Evolutionary conservation across 1,140 invertebrate genomes (phyloP).

Genomic region (Harpegnathos saltator): DNA sequence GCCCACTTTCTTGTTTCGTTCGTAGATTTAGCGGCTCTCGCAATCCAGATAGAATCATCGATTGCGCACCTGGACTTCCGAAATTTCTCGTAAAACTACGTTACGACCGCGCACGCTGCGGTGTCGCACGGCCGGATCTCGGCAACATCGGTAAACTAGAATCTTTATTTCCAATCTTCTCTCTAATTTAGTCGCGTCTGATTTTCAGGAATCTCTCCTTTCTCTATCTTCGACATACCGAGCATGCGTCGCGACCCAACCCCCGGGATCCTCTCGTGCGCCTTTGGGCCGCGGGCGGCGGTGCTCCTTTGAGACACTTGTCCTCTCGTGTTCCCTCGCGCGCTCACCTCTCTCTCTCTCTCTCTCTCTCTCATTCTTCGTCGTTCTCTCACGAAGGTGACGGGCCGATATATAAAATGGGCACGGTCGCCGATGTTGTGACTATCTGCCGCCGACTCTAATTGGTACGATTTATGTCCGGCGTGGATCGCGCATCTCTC

Average conservation of each 20-base stretch:
- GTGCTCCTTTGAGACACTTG: conserved; percentile 67
- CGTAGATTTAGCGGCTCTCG: too few relatives aligned
- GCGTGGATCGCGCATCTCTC: conserved; percentile 73
- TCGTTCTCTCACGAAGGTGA: conserved; percentile 35
- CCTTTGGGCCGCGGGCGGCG: conserved; percentile 8
- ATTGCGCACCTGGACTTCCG: too few relatives aligned
- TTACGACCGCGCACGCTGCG: too few relatives aligned
- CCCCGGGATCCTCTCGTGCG: not conserved
- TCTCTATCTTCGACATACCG: conserved; percentile 5
- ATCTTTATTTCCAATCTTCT: not conserved
- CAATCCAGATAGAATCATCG: too few relatives aligned
- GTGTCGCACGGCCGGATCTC: too few relatives aligned
- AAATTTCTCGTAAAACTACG: too few relatives aligned
- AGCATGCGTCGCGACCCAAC: conserved; percentile 12
- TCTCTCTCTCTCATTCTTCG: not conserved
- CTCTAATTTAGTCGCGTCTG: conserved; percentile 32
- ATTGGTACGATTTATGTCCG: conserved; percentile 83
- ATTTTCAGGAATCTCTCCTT: conserved; percentile 24
- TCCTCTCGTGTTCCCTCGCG: conserved; percentile 65
- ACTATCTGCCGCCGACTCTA: conserved; percentile 76
- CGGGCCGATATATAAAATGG: conserved; percentile 55
- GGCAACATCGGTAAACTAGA: not conserved
- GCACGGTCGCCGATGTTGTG: conserved; percentile 53
- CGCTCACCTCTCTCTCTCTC: conserved; percentile 15
- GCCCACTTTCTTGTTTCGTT: too few relatives aligned